These are phyloP conservation scores for Asteroscopus sphinx DNA, from an alignment of 2,888 invertebrate species.

Conservation along the genomic window DNA sequence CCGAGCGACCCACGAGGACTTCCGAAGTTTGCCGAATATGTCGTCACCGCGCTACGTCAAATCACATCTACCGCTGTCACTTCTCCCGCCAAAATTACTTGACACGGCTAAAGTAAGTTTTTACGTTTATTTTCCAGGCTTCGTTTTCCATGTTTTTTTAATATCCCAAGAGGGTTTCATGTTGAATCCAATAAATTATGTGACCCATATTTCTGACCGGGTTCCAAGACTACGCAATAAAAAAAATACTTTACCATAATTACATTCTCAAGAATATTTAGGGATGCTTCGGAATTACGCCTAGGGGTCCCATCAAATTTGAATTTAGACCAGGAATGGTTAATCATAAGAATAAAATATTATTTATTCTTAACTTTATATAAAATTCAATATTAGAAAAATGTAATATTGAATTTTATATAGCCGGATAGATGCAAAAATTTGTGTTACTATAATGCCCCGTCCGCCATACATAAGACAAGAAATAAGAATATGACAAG, in stretches of 20 bases:
- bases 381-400: too few species aligned
- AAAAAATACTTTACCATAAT: neutral
- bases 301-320: too few species aligned
- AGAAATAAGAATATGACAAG: too few species aligned
- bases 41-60: constrained; percentile 91
- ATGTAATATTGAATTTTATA: too few species aligned
- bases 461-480: too few species aligned
- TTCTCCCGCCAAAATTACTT: constrained; percentile 91
- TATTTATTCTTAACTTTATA: too few species aligned
- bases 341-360: too few species aligned
- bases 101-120: constrained; percentile 90
- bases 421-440: too few species aligned
- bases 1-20: constrained; percentile 66
- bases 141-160: constrained; percentile 13
- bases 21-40: constrained; percentile 60
- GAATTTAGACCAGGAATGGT: too few species aligned
- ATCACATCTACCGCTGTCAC: constrained; percentile 93
- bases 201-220: constrained; percentile 20
- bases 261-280: too few species aligned
- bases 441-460: too few species aligned
- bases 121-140: constrained; percentile 5
- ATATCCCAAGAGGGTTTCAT: constrained; percentile 31
- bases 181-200: constrained; percentile 18
- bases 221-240: constrained; percentile 2
- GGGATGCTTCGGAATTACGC: too few species aligned